phyloP scores from a whole-genome alignment of 2,888 invertebrate genomes.

The Hyppa rectilinea region DNA sequence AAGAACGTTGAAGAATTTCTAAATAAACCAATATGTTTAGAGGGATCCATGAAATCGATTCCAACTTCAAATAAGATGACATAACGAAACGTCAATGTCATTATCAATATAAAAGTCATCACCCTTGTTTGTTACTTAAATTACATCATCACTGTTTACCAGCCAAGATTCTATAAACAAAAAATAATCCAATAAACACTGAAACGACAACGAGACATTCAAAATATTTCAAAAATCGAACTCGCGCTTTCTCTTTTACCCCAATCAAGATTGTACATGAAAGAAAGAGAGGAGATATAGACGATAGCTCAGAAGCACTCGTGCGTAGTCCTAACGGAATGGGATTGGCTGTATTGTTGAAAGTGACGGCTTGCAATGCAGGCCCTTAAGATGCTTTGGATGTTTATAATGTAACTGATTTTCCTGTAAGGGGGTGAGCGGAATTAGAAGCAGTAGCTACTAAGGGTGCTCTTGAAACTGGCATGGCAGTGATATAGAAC shows the following conservation, averaged over 20 bases:
- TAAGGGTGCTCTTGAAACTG: conserved; percentile 10
- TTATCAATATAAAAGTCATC: conserved; percentile 46
- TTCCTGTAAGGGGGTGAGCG: conserved; percentile 46
- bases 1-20: conserved; percentile 19
- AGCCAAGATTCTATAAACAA: conserved; percentile 54
- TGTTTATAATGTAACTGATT: conserved; percentile 61
- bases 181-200: conserved; percentile 65
- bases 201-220: conserved; percentile 62
- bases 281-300: conserved; percentile 56
- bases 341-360: conserved; percentile 65
- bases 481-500: neutral
- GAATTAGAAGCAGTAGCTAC: conserved; percentile 27
- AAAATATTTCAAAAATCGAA: conserved; percentile 66
- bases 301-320: conserved; percentile 66
- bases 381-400: conserved; percentile 60
- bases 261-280: neutral
- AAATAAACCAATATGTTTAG: conserved; percentile 18
- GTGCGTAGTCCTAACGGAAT: conserved; percentile 76
- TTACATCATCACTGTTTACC: conserved; percentile 60
- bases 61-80: conserved; percentile 34
- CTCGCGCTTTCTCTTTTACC: conserved; percentile 47
- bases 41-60: conserved; percentile 43
- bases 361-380: conserved; percentile 57
- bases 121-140: conserved; percentile 54
- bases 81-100: conserved; percentile 55